phyloP scores from a whole-genome alignment of 2,888 invertebrate species.

The Hyles lineata region DNA sequence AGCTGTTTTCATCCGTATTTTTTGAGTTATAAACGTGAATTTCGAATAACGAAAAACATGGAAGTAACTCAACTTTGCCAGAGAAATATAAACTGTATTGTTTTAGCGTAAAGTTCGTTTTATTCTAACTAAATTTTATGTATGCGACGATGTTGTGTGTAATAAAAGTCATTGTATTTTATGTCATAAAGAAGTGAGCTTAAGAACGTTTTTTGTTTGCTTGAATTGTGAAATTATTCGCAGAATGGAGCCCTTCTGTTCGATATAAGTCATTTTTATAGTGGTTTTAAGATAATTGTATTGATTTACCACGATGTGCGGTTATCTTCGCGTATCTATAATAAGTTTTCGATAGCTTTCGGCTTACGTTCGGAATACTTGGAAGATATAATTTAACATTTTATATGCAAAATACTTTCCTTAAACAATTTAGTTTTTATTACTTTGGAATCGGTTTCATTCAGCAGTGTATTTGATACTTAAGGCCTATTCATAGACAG shows the following conservation, averaged over 20 bases:
- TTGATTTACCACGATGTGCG: conserved; percentile 77
- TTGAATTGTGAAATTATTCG: conserved; percentile 46
- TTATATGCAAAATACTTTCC: conserved; percentile 9
- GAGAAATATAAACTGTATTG: background rate
- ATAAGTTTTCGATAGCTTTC: conserved; percentile 51
- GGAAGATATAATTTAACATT: conserved; percentile 6
- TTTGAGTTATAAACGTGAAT: background rate
- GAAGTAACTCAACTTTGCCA: background rate
- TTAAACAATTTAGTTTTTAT: background rate
- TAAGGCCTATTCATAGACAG: too few relatives aligned
- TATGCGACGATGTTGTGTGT: background rate
- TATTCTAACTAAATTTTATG: background rate
- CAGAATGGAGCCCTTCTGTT: conserved; percentile 66
- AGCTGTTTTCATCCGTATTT: conserved; percentile 5
- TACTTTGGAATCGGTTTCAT: background rate
- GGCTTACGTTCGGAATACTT: background rate
- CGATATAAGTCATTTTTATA: conserved; percentile 78
- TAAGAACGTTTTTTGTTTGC: conserved; percentile 34
- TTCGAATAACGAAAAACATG: background rate
- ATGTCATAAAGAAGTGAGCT: background rate
- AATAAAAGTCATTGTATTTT: background rate
- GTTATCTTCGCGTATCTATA: conserved; percentile 67
- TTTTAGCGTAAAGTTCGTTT: background rate
- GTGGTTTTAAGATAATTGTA: conserved; percentile 83
- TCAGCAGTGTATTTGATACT: too few relatives aligned